A percentile compares a stretch with the other conserved stretches of the same genome.
Evolutionary conservation across 1,140 invertebrate genomes (phyloP).

Genomic region (Bombus superbus): DNA sequence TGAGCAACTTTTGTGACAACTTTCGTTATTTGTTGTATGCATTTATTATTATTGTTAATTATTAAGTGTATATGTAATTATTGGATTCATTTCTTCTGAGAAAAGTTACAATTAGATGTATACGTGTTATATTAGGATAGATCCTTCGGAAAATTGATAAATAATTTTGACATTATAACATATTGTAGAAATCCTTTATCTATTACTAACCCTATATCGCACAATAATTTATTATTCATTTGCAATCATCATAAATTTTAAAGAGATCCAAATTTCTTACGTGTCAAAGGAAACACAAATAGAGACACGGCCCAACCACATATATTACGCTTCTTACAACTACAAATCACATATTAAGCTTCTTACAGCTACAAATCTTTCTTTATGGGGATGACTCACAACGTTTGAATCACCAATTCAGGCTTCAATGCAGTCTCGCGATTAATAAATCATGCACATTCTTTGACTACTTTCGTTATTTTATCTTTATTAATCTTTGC

Average conservation of each 20-base stretch:
- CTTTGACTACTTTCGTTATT: not conserved
- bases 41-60: too few species aligned
- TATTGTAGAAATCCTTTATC: not conserved
- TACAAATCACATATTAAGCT: slow-evolving; percentile 4
- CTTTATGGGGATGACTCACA: not conserved
- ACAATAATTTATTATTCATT: not conserved
- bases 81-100: not conserved
- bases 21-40: too few species aligned
- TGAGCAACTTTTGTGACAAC: too few species aligned
- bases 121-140: not conserved
- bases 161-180: not conserved
- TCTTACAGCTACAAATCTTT: not conserved
- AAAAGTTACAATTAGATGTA: not conserved
- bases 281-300: not conserved
- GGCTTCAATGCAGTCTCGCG: not conserved
- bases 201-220: not conserved
- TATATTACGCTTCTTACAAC: not conserved
- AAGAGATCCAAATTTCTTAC: not conserved
- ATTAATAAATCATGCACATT: not conserved
- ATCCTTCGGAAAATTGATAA: not conserved
- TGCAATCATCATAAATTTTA: not conserved
- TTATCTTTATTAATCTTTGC: not conserved
- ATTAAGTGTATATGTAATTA: not conserved
- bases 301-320: not conserved
- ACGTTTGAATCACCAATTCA: not conserved